Conservation (phyloP, 2,797 vertebrate genomes). For the Ctenopoma multispine region DNA sequence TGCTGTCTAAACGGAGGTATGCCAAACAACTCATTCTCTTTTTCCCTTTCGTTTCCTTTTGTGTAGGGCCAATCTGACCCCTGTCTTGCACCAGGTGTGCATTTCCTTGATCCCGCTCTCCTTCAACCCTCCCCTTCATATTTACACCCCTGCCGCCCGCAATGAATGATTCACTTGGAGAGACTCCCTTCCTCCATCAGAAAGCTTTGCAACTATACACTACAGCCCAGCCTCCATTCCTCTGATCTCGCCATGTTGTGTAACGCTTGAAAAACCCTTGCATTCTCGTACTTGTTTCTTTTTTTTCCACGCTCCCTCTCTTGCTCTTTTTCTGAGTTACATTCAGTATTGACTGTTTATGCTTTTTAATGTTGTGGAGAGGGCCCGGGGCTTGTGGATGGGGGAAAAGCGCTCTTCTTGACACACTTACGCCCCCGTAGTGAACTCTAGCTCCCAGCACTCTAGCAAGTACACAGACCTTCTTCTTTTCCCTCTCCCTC, state of each 20-base stretch:
- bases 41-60: constrained; percentile 71
- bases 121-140: constrained; percentile 79
- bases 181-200: constrained; percentile 81
- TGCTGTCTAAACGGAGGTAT: constrained; percentile 73
- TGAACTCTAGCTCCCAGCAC: constrained; percentile 88
- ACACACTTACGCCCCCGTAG: constrained; percentile 89
- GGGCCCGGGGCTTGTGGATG: constrained; percentile 86
- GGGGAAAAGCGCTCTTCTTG: constrained; percentile 86
- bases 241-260: constrained; percentile 88
- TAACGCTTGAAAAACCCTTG: constrained; percentile 87
- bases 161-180: constrained; percentile 86
- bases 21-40: constrained; percentile 72
- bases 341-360: constrained; percentile 89
- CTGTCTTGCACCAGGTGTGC: constrained; percentile 85
- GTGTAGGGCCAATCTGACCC: constrained; percentile 81
- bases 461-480: constrained; percentile 85
- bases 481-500: constrained; percentile 79
- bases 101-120: constrained; percentile 82
- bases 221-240: constrained; percentile 79
- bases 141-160: constrained; percentile 83
- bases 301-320: constrained; percentile 75
- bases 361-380: constrained; percentile 88
- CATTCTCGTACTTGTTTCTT: constrained; percentile 81
- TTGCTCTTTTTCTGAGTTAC: constrained; percentile 84
- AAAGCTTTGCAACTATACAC: constrained; percentile 81